phyloP scores from a whole-genome alignment of 1,140 invertebrate species.

The Mercenaria mercenaria region DNA sequence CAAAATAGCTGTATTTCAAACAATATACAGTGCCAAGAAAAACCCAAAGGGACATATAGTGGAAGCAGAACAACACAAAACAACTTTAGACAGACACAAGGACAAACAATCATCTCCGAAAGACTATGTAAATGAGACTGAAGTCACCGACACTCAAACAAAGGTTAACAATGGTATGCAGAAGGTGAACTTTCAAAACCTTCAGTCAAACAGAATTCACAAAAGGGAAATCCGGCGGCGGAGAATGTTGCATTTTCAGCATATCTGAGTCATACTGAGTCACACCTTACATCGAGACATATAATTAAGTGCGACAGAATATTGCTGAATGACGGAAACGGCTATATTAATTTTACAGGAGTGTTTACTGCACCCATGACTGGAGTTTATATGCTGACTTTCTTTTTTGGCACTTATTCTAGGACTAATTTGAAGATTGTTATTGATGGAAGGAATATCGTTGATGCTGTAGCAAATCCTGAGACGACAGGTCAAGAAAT shows the following conservation, averaged over 20 bases:
- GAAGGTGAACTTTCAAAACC: too few species aligned
- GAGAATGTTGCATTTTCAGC: conserved; percentile 1
- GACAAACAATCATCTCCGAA: not conserved
- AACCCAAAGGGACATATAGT: too few species aligned
- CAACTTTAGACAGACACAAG: not conserved
- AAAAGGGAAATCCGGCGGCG: not conserved
- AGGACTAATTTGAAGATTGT: not conserved
- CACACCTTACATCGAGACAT: not conserved
- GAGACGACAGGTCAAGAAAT: not conserved
- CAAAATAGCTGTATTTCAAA: not conserved
- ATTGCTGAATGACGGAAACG: conserved; percentile 17
- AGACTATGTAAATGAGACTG: too few species aligned
- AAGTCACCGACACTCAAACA: too few species aligned
- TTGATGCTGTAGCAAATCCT: not conserved
- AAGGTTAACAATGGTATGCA: too few species aligned
- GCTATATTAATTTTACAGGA: not conserved
- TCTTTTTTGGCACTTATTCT: not conserved
- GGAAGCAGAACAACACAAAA: too few species aligned
- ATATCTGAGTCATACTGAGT: not conserved
- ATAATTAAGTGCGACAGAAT: not conserved
- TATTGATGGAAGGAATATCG: not conserved
- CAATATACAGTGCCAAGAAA: not conserved
- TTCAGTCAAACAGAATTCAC: not conserved
- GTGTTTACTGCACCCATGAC: not conserved
- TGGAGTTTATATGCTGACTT: not conserved